Base-by-base conservation (phyloP, 2,888 invertebrate species). In the Nomada ferruginata region DNA sequence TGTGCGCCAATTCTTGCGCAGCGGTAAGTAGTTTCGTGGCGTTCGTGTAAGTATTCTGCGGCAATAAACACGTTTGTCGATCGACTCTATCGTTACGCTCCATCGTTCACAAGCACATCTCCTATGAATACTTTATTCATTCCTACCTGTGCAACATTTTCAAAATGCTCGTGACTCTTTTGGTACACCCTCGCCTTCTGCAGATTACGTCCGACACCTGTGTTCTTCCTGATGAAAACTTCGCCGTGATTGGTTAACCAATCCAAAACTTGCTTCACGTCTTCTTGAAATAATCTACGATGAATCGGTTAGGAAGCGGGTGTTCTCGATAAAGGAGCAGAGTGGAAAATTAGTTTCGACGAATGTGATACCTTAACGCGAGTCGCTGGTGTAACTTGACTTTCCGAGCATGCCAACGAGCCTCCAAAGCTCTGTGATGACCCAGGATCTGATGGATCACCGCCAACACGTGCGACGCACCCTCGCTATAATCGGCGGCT, bases 231-330 rank as follows among this genome's bases (percentile, higher is more conserved):
- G 70, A 99, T 95, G 94, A 99, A 99, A 26, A 98, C 98, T 94
- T 99, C 98, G 23, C 99, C 99, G 91, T 99, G 99, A 94, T 98
- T 98, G 86, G 98, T 97, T 88, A 99, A 94, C 99, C 99, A 99
- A 92, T 99, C 99, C 81, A 99, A 94, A 64, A 99, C 98, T 96
- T 99, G 99, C 94, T 98, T 97, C 66, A 99, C 99, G 94, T 99
- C 99, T 93, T 99, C 99, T 94, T 99, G 99, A 94, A 99, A 99
- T 61, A 99, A 95, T 83, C 97, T 93, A 74, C 9, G 55, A 82
- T 50, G 29, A 47, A 69, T 61, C 55, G 57, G 9, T 10, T 13
- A 23, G 23, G 53, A 20, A 53, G 10, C 53, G 53, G 20, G 20
- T 0, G 9, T 52, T n/a, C 5, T 52, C 5, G n/a, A 52, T n/a